These are phyloP conservation scores for Deroplatys truncata DNA, from an alignment of 2,888 invertebrate genomes.

Conservation along the genomic window DNA sequence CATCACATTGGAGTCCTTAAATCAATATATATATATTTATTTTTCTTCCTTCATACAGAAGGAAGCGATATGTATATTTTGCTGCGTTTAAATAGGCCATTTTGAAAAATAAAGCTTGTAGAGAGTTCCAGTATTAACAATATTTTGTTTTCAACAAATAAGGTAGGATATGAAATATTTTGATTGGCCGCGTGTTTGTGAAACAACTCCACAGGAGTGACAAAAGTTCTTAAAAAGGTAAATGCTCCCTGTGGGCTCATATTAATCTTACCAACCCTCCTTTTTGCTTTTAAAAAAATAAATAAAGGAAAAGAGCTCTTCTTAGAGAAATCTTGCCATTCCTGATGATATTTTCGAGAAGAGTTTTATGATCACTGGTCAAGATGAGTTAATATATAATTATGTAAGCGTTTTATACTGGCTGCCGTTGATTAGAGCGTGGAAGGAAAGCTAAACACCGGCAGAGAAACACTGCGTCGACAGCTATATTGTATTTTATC, in stretches of 20 bases:
- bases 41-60: constrained; percentile 26
- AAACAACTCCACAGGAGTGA: neutral
- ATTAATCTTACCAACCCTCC: no score
- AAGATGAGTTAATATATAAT: no score
- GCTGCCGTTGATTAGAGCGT: no score
- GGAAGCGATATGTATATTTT: constrained; percentile 32
- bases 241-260: neutral
- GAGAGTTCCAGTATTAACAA: neutral
- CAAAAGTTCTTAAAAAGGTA: neutral
- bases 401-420: no score
- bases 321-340: neutral
- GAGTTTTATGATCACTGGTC: neutral
- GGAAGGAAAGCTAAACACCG: no score
- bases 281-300: neutral
- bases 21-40: neutral
- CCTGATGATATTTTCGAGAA: neutral
- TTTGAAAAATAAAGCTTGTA: neutral
- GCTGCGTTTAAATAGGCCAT: constrained; percentile 4
- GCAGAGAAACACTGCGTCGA: no score
- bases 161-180: neutral
- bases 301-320: neutral
- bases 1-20: neutral
- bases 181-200: neutral
- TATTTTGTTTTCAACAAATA: neutral
- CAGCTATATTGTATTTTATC: no score